These are phyloP conservation scores for Tenthredo notha DNA, from an alignment of 2,888 invertebrate genomes.

Conservation along the genomic window DNA sequence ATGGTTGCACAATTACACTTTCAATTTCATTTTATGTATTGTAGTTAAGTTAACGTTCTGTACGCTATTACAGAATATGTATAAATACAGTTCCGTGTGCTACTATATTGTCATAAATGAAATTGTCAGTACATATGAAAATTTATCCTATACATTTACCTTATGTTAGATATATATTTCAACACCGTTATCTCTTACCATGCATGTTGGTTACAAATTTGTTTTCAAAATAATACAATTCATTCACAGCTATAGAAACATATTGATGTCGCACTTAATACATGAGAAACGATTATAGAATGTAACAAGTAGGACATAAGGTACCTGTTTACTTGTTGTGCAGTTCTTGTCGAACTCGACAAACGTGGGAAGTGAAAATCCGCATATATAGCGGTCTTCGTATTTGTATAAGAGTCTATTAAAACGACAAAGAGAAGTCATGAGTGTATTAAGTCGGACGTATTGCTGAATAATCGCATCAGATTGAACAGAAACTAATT, in stretches of 20 bases:
- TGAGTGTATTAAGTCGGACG: not conserved
- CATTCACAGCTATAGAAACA: conserved; percentile 16
- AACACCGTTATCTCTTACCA: not conserved
- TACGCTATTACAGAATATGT: not conserved
- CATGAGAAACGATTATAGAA: conserved; percentile 41
- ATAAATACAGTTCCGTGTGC: not conserved
- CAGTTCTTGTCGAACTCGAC: conserved; percentile 23
- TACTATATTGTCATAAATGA: conserved; percentile 14
- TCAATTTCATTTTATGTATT: conserved; percentile 35
- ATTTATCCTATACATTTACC: not conserved
- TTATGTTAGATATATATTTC: not conserved
- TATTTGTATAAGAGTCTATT: not conserved
- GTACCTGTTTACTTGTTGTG: not conserved
- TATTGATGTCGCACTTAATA: conserved; percentile 15
- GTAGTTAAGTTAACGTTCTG: conserved; percentile 1
- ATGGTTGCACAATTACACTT: conserved; percentile 35
- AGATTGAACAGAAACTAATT: not conserved
- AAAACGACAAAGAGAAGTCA: not conserved
- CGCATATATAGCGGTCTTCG: conserved; percentile 4
- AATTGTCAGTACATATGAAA: not conserved
- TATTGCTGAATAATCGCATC: not conserved
- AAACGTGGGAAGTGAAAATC: conserved; percentile 40
- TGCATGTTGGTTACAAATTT: not conserved
- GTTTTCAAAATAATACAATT: not conserved
- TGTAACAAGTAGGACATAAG: conserved; percentile 25